Conservation (phyloP, 1,140 invertebrate species). For the Nymphalis io region DNA sequence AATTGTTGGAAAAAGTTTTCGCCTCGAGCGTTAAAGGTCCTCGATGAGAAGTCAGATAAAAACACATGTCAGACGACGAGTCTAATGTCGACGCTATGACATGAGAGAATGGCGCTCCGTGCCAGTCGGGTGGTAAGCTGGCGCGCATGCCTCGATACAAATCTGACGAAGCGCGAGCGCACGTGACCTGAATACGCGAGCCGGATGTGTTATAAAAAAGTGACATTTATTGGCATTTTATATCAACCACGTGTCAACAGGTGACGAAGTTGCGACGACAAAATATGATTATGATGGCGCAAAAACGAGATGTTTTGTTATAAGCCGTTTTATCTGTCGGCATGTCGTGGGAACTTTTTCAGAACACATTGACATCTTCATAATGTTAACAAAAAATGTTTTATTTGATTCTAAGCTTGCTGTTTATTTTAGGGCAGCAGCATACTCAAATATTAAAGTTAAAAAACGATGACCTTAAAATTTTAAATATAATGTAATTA, state of each 20-base stretch:
- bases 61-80: slow-evolving; percentile 43
- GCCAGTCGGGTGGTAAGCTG: slow-evolving; percentile 61
- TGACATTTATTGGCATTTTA: slow-evolving; percentile 79
- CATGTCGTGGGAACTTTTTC: slow-evolving; percentile 58
- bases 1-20: slow-evolving; percentile 67
- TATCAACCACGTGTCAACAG: slow-evolving; percentile 72
- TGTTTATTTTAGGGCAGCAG: background rate
- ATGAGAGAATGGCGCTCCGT: slow-evolving; percentile 62
- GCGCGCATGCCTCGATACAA: slow-evolving; percentile 59
- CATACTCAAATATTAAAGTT: background rate
- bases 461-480: slow-evolving; percentile 2
- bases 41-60: slow-evolving; percentile 64
- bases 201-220: slow-evolving; percentile 74
- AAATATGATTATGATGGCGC: slow-evolving; percentile 66
- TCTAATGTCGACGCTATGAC: slow-evolving; percentile 41
- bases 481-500: background rate
- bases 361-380: slow-evolving; percentile 45
- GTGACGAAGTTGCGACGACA: slow-evolving; percentile 59
- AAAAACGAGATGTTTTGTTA: slow-evolving; percentile 62
- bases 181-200: slow-evolving; percentile 70
- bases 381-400: slow-evolving; percentile 19
- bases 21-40: slow-evolving; percentile 59
- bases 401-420: background rate
- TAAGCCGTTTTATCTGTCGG: slow-evolving; percentile 56
- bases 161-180: slow-evolving; percentile 60